Conservation (phyloP, 2,888 invertebrate species). For the Agrochola macilenta region DNA sequence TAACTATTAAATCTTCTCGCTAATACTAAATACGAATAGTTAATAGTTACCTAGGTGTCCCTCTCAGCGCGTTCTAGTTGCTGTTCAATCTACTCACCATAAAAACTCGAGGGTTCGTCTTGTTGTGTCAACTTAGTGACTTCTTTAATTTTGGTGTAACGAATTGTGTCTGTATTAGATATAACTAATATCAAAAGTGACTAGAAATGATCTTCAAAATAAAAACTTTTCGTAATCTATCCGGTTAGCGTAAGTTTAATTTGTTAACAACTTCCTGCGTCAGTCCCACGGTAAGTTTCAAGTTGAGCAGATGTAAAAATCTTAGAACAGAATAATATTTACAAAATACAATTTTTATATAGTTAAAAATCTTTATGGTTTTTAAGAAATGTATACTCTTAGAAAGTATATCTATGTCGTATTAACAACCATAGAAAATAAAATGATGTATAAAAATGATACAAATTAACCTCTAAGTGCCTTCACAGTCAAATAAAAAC, state of each 20-base stretch:
- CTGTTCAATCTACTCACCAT: slow-evolving; percentile 73
- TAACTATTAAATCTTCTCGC: slow-evolving; percentile 66
- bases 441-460: slow-evolving; percentile 75
- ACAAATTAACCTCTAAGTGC: slow-evolving; percentile 71
- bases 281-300: slow-evolving; percentile 87
- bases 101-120: slow-evolving; percentile 65
- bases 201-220: slow-evolving; percentile 72
- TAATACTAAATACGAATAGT: slow-evolving; percentile 66
- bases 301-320: slow-evolving; percentile 89
- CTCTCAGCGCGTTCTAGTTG: slow-evolving; percentile 49
- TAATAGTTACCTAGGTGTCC: slow-evolving; percentile 57
- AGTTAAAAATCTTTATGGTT: slow-evolving; percentile 82
- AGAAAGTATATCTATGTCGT: slow-evolving; percentile 85
- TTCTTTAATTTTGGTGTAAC: slow-evolving; percentile 57
- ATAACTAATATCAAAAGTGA: slow-evolving; percentile 74
- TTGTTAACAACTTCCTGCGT: slow-evolving; percentile 60
- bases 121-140: slow-evolving; percentile 33
- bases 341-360: slow-evolving; percentile 85
- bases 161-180: slow-evolving; percentile 59
- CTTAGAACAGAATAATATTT: slow-evolving; percentile 89
- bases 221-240: slow-evolving; percentile 42
- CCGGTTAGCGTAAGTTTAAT: slow-evolving; percentile 39
- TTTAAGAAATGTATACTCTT: slow-evolving; percentile 83
- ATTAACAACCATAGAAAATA: slow-evolving; percentile 79
- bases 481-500: slow-evolving; percentile 72